These are phyloP conservation scores for Chromoteleia sp. DNA, from an alignment of 2,888 invertebrate species.

Conservation along the genomic window DNA sequence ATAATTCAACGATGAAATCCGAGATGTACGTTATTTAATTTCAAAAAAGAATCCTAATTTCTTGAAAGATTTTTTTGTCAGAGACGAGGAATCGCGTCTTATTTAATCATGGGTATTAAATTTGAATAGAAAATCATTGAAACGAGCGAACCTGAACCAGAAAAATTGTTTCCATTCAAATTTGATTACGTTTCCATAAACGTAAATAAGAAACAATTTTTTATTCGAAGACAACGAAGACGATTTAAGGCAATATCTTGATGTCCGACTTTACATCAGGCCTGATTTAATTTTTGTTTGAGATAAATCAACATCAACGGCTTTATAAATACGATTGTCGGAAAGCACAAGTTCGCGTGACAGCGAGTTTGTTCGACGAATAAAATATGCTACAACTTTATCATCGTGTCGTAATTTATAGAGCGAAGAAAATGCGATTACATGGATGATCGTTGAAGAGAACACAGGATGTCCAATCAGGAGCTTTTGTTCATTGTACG, in stretches of 20 bases:
- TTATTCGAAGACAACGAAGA: too few relatives aligned
- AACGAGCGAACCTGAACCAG: too few relatives aligned
- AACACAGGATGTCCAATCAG: conserved; percentile 60
- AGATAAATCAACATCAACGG: conserved; percentile 29
- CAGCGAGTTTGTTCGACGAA: conserved; percentile 47
- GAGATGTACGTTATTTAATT: neutral
- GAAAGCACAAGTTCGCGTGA: conserved; percentile 9
- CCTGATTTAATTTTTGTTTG: neutral
- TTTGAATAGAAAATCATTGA: too few relatives aligned
- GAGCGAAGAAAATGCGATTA: conserved; percentile 67
- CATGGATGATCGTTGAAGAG: conserved; percentile 61
- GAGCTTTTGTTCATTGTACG: conserved; percentile 60
- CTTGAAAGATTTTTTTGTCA: too few relatives aligned
- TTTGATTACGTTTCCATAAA: too few relatives aligned
- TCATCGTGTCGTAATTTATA: conserved; percentile 62
- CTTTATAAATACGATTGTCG: conserved; percentile 21
- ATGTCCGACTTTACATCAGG: neutral
- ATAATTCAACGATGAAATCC: neutral
- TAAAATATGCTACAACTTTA: conserved; percentile 63
- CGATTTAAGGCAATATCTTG: too few relatives aligned
- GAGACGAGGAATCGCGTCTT: too few relatives aligned
- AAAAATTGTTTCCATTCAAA: too few relatives aligned
- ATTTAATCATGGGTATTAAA: too few relatives aligned
- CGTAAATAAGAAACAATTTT: too few relatives aligned
- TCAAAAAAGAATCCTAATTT: too few relatives aligned